These are phyloP conservation scores for Thymelicus acteon DNA, from an alignment of 2,888 invertebrate genomes.

Conservation along the genomic window DNA sequence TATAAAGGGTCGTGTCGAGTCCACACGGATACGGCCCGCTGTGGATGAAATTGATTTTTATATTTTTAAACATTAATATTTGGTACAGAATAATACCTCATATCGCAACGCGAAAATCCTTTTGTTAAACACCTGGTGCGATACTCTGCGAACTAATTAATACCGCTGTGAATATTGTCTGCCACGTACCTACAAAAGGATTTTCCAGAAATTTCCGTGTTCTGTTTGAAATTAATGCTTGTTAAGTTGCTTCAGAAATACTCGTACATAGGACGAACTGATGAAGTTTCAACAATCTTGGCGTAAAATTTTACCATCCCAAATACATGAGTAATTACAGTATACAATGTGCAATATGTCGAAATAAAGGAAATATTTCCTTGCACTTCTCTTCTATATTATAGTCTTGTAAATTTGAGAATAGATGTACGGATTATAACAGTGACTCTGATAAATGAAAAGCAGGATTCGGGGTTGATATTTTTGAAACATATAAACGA, in stretches of 20 bases:
- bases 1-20: too few species aligned
- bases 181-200: not conserved
- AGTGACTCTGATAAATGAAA: too few species aligned
- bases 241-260: constrained; percentile 5
- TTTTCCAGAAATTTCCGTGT: not conserved
- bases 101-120: not conserved
- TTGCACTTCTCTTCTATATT: too few species aligned
- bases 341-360: not conserved
- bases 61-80: not conserved
- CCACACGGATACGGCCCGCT: too few species aligned
- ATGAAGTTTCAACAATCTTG: constrained; percentile 1
- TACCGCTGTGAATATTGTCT: constrained; percentile 1
- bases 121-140: constrained; percentile 1
- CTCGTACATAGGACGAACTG: not conserved
- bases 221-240: constrained; percentile 13
- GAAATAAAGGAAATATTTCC: not conserved
- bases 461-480: too few species aligned
- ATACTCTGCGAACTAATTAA: constrained; percentile 7
- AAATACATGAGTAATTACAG: not conserved
- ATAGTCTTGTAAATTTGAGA: too few species aligned
- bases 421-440: too few species aligned
- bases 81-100: not conserved
- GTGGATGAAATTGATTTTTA: too few species aligned
- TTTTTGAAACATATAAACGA: too few species aligned
- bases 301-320: not conserved